phyloP scores from a whole-genome alignment of 2,797 vertebrate genomes.

The Echeneis naucrates region DNA sequence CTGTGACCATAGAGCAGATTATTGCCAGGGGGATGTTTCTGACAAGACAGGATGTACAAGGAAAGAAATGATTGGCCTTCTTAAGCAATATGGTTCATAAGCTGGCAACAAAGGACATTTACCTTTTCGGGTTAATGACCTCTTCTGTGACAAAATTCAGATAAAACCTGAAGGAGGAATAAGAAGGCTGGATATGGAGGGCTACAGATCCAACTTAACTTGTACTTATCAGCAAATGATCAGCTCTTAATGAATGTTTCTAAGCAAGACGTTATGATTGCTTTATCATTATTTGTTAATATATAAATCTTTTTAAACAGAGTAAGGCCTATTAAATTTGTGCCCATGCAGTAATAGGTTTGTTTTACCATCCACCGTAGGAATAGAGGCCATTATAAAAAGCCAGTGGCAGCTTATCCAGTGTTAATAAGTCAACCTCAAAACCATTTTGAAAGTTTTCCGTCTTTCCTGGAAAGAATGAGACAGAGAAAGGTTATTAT shows the following conservation, averaged over 20 bases:
- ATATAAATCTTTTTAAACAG: too few species aligned
- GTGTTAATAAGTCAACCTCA: slow-evolving; percentile 75
- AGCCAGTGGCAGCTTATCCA: slow-evolving; percentile 89
- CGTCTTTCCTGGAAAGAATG: slow-evolving; percentile 81
- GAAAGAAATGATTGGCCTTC: background rate
- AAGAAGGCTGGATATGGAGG: too few species aligned
- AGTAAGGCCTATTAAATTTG: too few species aligned
- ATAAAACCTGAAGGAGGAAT: slow-evolving; percentile 86
- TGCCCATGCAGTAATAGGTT: background rate
- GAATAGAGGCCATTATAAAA: slow-evolving; percentile 94
- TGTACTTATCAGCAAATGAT: too few species aligned
- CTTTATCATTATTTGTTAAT: background rate
- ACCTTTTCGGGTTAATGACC: slow-evolving; percentile 91
- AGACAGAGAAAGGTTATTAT: background rate
- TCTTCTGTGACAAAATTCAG: slow-evolving; percentile 91
- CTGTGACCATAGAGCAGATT: slow-evolving; percentile 91
- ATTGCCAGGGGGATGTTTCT: slow-evolving; percentile 90
- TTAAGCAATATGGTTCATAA: background rate
- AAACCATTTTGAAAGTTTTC: slow-evolving; percentile 90
- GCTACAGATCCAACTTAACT: too few species aligned
- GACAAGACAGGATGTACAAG: slow-evolving; percentile 7
- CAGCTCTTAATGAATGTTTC: too few species aligned
- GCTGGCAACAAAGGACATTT: slow-evolving; percentile 23
- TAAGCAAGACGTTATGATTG: too few species aligned
- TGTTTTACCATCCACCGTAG: slow-evolving; percentile 90